Percentiles rank a stretch among this genome's conserved stretches.
These are phyloP conservation scores for Henicopernis longicauda DNA, from an alignment of 2,113 vertebrate genomes.

Conservation along the genomic window DNA sequence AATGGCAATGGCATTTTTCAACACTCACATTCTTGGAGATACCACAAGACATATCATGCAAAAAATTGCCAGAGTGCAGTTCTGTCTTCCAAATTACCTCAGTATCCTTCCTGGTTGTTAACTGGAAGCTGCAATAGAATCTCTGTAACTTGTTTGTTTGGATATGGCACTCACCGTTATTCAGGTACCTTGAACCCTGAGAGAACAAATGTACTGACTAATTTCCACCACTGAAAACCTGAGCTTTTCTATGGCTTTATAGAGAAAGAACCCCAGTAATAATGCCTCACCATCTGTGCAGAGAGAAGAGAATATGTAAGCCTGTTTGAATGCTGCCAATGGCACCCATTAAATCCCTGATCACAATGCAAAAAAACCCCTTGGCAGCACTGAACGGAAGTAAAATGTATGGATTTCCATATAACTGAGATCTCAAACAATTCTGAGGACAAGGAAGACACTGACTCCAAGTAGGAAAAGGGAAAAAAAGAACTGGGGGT, in stretches of 20 bases:
- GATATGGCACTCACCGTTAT: background rate
- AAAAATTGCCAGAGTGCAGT: background rate
- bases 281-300: background rate
- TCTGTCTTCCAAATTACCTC: background rate
- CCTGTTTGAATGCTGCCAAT: background rate
- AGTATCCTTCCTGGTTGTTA: background rate
- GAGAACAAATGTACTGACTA: background rate
- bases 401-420: background rate
- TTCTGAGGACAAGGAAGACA: background rate
- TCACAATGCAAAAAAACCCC: background rate
- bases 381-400: background rate
- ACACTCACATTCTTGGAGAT: background rate
- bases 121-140: background rate
- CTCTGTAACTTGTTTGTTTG: background rate
- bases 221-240: background rate
- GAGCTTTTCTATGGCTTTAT: background rate
- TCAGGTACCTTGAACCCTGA: background rate
- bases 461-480: background rate
- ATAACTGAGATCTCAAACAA: background rate
- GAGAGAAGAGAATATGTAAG: background rate
- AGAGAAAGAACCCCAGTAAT: background rate
- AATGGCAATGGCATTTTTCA: background rate
- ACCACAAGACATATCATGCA: background rate
- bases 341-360: background rate
- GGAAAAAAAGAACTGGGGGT: background rate